phyloP scores from a whole-genome alignment of 2,888 invertebrate species.

The Hoplodrina ambigua region DNA sequence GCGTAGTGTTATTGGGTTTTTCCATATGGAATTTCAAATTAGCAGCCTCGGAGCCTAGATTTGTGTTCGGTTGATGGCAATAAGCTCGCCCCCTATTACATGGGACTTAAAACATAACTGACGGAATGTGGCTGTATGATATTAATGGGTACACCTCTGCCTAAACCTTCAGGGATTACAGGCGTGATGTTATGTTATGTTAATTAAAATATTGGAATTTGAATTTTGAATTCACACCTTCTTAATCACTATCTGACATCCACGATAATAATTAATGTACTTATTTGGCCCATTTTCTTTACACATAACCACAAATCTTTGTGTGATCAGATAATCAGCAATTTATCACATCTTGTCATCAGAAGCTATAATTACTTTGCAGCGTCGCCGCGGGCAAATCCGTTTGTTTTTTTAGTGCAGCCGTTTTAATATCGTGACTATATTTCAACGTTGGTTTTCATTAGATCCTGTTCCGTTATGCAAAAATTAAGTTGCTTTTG shows the following conservation, averaged over 20 bases:
- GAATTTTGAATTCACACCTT: not conserved
- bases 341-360: constrained; percentile 36
- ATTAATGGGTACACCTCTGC: no score
- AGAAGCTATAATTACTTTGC: constrained; percentile 32
- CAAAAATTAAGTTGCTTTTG: constrained; percentile 41
- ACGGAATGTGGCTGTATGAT: no score
- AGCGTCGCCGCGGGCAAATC: constrained; percentile 48
- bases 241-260: constrained; percentile 21
- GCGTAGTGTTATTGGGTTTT: no score
- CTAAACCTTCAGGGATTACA: no score
- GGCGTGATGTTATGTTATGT: no score
- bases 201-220: no score
- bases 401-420: constrained; percentile 13
- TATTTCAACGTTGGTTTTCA: constrained; percentile 46
- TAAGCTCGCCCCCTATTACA: no score
- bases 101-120: no score
- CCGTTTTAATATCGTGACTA: constrained; percentile 38
- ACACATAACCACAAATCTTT: constrained; percentile 22
- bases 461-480: constrained; percentile 65
- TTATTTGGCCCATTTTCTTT: constrained; percentile 17
- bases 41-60: no score
- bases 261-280: constrained; percentile 4
- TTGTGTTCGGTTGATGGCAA: no score
- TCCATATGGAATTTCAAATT: no score
- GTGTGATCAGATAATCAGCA: constrained; percentile 30